phyloP scores from a whole-genome alignment of 2,797 vertebrate species.

The Leptatherina wallacei region DNA sequence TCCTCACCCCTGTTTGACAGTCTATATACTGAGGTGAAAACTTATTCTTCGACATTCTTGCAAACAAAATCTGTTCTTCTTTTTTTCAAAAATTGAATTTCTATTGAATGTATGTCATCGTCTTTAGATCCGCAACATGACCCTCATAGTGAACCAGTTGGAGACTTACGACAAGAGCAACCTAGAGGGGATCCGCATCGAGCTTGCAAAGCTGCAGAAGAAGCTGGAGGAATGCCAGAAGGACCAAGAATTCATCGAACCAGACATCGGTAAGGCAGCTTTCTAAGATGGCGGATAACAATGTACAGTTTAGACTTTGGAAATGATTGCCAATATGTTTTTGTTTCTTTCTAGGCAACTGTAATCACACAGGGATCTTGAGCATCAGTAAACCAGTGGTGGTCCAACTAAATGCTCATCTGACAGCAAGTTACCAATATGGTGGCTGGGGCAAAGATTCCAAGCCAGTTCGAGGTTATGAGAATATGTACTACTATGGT shows the following conservation, averaged over 20 bases:
- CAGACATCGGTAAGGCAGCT: constrained; percentile 66
- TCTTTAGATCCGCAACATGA: constrained; percentile 88
- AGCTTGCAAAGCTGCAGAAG: constrained; percentile 80
- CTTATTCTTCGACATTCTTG: not conserved
- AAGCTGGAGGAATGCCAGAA: constrained; percentile 77
- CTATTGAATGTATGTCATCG: constrained; percentile 3
- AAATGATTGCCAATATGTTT: not conserved
- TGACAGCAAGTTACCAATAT: constrained; percentile 34
- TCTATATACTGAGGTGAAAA: constrained; percentile 85
- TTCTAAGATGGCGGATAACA: not conserved
- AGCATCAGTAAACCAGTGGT: constrained; percentile 68
- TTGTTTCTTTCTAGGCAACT: constrained; percentile 69
- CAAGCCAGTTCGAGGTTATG: constrained; percentile 64
- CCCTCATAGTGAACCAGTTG: constrained; percentile 74
- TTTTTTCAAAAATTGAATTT: not conserved
- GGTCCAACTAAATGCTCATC: constrained; percentile 65
- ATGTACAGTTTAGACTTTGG: not conserved
- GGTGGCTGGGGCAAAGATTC: constrained; percentile 78
- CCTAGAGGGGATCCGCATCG: constrained; percentile 74
- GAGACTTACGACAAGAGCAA: constrained; percentile 79
- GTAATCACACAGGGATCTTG: constrained; percentile 75
- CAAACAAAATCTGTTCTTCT: not conserved
- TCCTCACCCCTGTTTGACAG: constrained; percentile 77
- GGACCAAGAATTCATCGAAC: constrained; percentile 62
- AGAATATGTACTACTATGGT: constrained; percentile 72